Base-by-base conservation (phyloP, 2,797 vertebrate genomes). In the Melanotaenia boesemani region DNA sequence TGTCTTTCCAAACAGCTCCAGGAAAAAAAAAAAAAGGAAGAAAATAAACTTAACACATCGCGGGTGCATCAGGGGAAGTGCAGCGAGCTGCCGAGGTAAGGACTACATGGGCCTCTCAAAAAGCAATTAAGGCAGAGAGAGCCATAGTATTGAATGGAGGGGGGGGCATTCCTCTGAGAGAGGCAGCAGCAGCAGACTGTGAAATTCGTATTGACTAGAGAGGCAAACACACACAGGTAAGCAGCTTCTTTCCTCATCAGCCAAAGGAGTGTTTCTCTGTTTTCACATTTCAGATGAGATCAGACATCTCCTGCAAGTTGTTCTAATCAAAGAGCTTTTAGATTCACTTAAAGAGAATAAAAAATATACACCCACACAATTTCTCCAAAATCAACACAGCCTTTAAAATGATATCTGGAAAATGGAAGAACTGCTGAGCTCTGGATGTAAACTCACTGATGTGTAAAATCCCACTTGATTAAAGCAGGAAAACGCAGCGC, bases 391-490 rank as follows among this genome's bases (percentile, higher is more conserved):
- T 77, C 67, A 89, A 88, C 70, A 63, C 72, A 24, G 39, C 55
- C 28, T 74, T 22, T 74, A 50, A 71, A 86, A 83, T 48, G 10
- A 85, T 83, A 88, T 88, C 77, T 82, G 64, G 60, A 85, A 72
- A 77, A 84, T 71, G 65, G 32, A 58, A 50, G 50, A 91, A 91
- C 64, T 71, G 85, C 87, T 89, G 83, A 85, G 83, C 84, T 89
- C 70, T 82, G 85, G 75, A 81, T 86, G 82, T 76, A 76, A 44
- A 86, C 57, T 88, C 91, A 91, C 81, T 80, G 85, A 84, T 84
- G 93, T 91, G 93, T 91, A 92, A 93, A 95, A 95, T 95, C 93
- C 91, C 32, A 79, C 88, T 92, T 94, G 93, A 95, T 94, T 94
- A 93, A 94, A 91, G 85, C 86, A 71, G 84, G 85, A 87, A 88